A percentile compares a stretch with the other conserved stretches of the same genome.
Conservation (phyloP, 2,797 vertebrate species). For the Nyctalus aviator region DNA sequence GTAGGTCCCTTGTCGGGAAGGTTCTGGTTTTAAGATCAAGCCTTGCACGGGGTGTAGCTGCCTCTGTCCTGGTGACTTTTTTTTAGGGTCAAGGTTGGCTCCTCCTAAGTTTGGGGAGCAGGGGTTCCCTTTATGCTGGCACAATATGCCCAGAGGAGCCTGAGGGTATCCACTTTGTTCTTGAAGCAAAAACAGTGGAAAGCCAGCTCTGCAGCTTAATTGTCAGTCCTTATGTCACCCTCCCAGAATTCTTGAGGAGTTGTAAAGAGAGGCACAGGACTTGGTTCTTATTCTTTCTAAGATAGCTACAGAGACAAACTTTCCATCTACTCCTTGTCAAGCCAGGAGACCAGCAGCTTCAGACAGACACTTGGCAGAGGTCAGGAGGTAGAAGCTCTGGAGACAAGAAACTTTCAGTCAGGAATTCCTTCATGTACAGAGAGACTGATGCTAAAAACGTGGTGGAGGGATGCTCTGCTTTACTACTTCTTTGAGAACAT, state of each 20-base stretch:
- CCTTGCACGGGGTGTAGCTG: neutral
- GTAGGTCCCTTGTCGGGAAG: neutral
- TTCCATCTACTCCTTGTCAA: neutral
- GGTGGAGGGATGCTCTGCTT: neutral
- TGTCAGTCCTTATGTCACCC: too few species aligned
- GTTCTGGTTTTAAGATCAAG: constrained; percentile 17
- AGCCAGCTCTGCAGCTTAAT: neutral
- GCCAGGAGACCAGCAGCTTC: neutral
- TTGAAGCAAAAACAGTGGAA: neutral
- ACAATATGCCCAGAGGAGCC: neutral
- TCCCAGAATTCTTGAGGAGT: neutral
- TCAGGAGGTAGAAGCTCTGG: neutral
- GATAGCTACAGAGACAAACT: neutral
- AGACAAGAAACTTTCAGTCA: neutral
- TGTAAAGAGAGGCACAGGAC: neutral
- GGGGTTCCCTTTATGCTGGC: neutral
- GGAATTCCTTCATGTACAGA: neutral
- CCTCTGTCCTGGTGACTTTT: neutral
- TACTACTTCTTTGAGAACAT: neutral
- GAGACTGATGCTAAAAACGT: neutral
- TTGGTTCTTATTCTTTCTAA: neutral
- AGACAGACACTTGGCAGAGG: neutral
- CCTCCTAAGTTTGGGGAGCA: neutral
- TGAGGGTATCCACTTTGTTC: neutral
- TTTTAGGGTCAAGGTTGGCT: neutral